phyloP scores from a whole-genome alignment of 92 coral and sea anemone species.

The Ricordea florida region DNA sequence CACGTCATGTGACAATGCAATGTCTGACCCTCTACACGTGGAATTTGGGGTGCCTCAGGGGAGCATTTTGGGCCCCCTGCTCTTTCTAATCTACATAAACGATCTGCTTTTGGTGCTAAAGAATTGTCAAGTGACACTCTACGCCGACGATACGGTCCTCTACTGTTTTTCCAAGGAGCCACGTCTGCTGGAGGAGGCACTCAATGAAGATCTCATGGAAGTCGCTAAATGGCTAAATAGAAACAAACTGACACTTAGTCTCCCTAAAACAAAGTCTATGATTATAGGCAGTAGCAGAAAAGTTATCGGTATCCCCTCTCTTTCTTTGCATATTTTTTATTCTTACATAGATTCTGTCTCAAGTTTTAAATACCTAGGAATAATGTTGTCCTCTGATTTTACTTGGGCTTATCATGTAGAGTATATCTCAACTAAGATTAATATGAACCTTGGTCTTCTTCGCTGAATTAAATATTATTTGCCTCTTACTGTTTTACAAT shows the following conservation, averaged over 20 bases:
- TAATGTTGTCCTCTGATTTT: conserved; percentile 9
- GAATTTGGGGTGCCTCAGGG: conserved; percentile 45
- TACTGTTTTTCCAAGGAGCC: conserved; percentile 12
- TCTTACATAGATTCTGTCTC: background rate
- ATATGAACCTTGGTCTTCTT: background rate
- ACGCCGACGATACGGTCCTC: conserved; percentile 51
- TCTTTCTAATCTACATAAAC: conserved; percentile 30
- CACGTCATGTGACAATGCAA: background rate
- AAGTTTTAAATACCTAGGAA: conserved; percentile 27
- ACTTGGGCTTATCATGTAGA: conserved; percentile 23
- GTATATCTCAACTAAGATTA: background rate
- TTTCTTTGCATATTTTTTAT: background rate
- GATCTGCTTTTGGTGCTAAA: no score
- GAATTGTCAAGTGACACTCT: conserved; percentile 10
- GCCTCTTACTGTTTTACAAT: no score
- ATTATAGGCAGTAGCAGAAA: conserved; percentile 32
- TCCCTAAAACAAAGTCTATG: conserved; percentile 21
- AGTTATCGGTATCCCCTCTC: background rate
- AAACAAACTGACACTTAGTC: conserved; percentile 14
- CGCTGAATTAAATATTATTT: background rate
- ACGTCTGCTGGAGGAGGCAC: background rate
- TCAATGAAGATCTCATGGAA: conserved; percentile 4
- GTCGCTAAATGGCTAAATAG: conserved; percentile 15
- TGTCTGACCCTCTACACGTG: background rate
- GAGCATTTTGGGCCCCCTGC: conserved; percentile 50